Base-by-base conservation (phyloP, 2,113 vertebrate genomes). In the Condylura cristata region DNA sequence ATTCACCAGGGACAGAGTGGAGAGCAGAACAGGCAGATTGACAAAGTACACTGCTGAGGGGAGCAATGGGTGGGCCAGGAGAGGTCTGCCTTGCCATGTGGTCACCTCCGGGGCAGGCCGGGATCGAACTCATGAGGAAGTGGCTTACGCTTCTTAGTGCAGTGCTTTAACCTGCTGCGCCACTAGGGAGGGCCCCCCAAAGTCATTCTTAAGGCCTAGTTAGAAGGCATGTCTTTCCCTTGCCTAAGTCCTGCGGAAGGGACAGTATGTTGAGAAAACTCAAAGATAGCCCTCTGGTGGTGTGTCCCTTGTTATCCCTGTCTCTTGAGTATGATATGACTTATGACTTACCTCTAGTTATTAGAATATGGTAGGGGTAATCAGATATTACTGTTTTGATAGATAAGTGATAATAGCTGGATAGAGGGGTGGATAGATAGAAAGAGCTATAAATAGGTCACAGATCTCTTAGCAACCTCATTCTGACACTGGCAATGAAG, bases 271-370 rank as follows among this genome's bases (percentile, higher is more conserved):
- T 30, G 17, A 16, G 9, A 87, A 81, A 53, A 92, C 92, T 86
- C 51, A 70, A 85, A 90, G 18, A 48, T 22, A 41, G n/a, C 2
- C 18, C 65, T 4, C 32, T 34, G 22, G 34, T 71, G 34, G 74
- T 26, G n/a, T 48, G 28, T 14, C 4, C 10, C 60, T 18, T 51
- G 28, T 32, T 53, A 10, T 44, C 41, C 24, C 26, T 53, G 51
- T 37, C 8, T 22, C 41, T 51, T 51, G 7, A 74, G 13, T 34
- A 7, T 53, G 3, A 2, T 51, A 87, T 32, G 0, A 44, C 4
- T n/a, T 91, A 37, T 74, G 37, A 89, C 56, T 95, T 85, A 24
- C 13, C 32, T 93, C 71, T 44, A 80, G 37, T 30, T 51, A 76
- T 24, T 11, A 24, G 8, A 86, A 56, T 61, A 85, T n/a, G 37